Conservation (phyloP, 1,140 invertebrate species). For the Drosophila sp. region DNA sequence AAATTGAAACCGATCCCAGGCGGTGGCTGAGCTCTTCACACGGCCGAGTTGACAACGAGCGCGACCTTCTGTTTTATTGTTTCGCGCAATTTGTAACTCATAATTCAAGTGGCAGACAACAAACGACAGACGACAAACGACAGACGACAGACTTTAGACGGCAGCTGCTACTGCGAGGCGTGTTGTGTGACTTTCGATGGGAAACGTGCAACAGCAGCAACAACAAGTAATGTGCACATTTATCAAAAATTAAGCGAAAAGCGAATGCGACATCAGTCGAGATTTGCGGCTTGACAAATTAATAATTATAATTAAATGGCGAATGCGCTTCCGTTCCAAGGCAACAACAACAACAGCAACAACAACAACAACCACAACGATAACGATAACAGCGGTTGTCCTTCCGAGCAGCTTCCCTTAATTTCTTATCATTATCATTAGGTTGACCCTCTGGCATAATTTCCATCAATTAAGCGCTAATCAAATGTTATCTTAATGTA, state of each 20-base stretch:
- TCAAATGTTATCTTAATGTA: constrained; percentile 74
- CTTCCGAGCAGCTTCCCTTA: constrained; percentile 45
- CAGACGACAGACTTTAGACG: no score
- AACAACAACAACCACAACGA: no score
- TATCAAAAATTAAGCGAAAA: constrained; percentile 63
- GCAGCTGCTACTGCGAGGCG: constrained; percentile 26
- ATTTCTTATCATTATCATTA: constrained; percentile 64
- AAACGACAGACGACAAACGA: no score
- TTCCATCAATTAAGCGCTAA: constrained; percentile 71
- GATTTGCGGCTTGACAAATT: constrained; percentile 41
- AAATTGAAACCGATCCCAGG: constrained; percentile 27
- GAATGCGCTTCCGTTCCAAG: constrained; percentile 22
- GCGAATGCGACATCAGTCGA: constrained; percentile 24
- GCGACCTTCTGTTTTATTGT: constrained; percentile 66
- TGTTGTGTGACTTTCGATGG: not conserved
- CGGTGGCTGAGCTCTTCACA: constrained; percentile 27
- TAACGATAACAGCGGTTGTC: constrained; percentile 53
- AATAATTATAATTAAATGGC: constrained; percentile 57
- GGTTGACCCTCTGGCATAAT: constrained; percentile 52
- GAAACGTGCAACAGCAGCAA: constrained; percentile 21
- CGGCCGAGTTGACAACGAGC: constrained; percentile 54
- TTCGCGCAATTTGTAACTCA: constrained; percentile 66
- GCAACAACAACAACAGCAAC: not conserved
- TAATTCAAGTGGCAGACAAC: constrained; percentile 49
- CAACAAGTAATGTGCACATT: constrained; percentile 63